Evolutionary conservation across 2,888 invertebrate species (phyloP), one percentile per base, ranked within the genome.

Genomic region (Lymantria monacha): DNA sequence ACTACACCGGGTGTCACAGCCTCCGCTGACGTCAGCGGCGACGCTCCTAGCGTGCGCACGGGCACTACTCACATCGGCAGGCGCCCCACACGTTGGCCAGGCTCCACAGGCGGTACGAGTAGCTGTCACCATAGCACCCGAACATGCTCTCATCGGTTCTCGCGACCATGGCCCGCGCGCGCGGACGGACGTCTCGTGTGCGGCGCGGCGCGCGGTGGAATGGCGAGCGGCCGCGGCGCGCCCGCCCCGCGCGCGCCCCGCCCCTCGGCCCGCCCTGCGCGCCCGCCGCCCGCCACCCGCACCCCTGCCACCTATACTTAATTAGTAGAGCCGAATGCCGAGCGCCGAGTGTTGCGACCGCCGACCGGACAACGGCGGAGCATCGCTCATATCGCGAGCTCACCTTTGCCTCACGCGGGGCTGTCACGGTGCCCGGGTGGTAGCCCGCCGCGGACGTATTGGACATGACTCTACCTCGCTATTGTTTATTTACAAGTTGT

Each of bases 111-210:
- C 94, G 93, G 91, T 94, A 94, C 85, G 94, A 94, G 92, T 94
- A 95, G 92, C 94, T 94, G 92, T 94, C 94, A 88, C 90, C 90
- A 92, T 94, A 94, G 92, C 93, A 93, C 84, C 93, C 94, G 93
- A 93, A 94, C 94, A 94, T 95, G 92, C 93, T 94, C 92, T 92
- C 94, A 93, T 93, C 93, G 91, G 94, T 94, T 93, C 95, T 95
- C 93, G 95, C 95, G 95, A 95, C 95, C 94, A 94, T 95, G 93
- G 93, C 95, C 94, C 94, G 93, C 92, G 87, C 90, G 88, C 86
- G 84, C 83, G 82, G 82, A 75, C 79, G 66, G 5, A 81, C 87
- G 88, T 85, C 77, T 76, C 63, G 33, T 70, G 68, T 61, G 79
- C 72, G 74, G 79, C 85, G 85, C 86, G 88, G 85, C 85, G 88